Evolutionary conservation across 2,113 vertebrate genomes (phyloP).

Genomic region (Megalops atlanticus): DNA sequence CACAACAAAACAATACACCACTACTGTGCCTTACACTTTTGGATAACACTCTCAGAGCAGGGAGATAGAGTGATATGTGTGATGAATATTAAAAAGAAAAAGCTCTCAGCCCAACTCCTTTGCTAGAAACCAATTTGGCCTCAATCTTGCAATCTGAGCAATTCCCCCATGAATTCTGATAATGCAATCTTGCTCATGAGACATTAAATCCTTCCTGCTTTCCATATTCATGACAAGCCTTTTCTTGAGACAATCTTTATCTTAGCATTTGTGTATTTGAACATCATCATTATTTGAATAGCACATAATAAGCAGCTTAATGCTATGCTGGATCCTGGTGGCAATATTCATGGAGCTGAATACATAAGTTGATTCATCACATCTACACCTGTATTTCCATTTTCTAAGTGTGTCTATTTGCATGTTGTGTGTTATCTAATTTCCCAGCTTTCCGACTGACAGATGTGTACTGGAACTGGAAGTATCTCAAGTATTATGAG

Average conservation of each 20-base stretch:
- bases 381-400: background rate
- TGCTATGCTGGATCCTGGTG: background rate
- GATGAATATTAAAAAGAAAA: background rate
- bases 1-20: slow-evolving; percentile 8
- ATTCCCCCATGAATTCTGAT: slow-evolving; percentile 7
- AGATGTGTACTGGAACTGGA: background rate
- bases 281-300: background rate
- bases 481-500: background rate
- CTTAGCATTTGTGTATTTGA: background rate
- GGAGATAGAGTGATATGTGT: background rate
- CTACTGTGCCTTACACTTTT: background rate
- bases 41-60: background rate
- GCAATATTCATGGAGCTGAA: background rate
- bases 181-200: background rate
- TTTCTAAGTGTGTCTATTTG: background rate
- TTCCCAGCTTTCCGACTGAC: background rate
- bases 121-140: slow-evolving; percentile 3
- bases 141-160: background rate
- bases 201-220: background rate
- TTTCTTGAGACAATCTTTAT: background rate
- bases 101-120: background rate
- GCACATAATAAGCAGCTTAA: background rate
- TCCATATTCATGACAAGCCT: background rate
- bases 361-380: background rate
- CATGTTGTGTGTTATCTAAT: background rate